Evolutionary conservation across 2,113 vertebrate genomes (phyloP).

Genomic region (Platycercus adscitus): DNA sequence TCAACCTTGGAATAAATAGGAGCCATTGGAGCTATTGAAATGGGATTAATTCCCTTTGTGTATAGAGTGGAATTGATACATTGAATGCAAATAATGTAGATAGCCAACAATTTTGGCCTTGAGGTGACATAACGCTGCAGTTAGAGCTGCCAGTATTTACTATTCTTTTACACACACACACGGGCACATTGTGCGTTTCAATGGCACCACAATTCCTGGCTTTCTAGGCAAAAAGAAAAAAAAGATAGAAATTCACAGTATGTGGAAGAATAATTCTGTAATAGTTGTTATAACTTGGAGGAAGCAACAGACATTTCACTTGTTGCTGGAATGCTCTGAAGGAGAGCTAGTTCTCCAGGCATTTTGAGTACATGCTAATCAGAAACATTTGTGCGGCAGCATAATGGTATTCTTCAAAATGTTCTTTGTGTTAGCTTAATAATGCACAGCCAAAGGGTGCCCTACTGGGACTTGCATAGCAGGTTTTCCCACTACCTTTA

Average conservation of each 20-base stretch:
- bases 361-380: slow-evolving; percentile 14
- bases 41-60: slow-evolving; percentile 1
- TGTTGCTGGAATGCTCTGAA: slow-evolving; percentile 44
- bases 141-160: not conserved
- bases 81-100: not conserved
- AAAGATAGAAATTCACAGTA: not conserved
- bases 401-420: slow-evolving; percentile 1
- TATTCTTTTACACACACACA: not conserved
- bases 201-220: not conserved
- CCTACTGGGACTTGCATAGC: not conserved
- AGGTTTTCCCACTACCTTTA: not conserved
- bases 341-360: slow-evolving; percentile 33
- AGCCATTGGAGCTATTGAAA: not conserved
- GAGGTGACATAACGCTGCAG: not conserved
- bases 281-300: slow-evolving; percentile 26
- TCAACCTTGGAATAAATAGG: not conserved
- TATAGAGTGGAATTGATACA: not conserved
- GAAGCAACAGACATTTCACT: slow-evolving; percentile 59
- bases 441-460: not conserved
- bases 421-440: not conserved
- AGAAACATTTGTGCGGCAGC: not conserved
- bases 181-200: not conserved
- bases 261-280: slow-evolving; percentile 19
- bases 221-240: slow-evolving; percentile 3
- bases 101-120: not conserved